These are phyloP conservation scores for Abrostola triplasia DNA, from an alignment of 2,888 invertebrate genomes.

Conservation along the genomic window DNA sequence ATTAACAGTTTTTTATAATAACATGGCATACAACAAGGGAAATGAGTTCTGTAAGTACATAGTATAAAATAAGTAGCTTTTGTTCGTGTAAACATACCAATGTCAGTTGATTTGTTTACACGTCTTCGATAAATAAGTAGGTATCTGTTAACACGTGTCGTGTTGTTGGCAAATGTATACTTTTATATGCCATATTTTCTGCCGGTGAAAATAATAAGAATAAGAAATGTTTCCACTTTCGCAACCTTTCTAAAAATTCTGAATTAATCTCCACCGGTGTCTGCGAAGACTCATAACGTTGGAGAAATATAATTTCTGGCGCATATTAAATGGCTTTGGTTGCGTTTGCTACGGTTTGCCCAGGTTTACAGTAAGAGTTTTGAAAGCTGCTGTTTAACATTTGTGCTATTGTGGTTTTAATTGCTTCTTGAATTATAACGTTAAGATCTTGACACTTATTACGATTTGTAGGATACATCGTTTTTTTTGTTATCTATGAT, in stretches of 20 bases:
- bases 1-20: slow-evolving; percentile 38
- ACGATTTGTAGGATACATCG: no score
- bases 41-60: slow-evolving; percentile 85
- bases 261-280: slow-evolving; percentile 37
- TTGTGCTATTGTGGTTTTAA: slow-evolving; percentile 3
- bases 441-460: background rate
- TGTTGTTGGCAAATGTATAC: slow-evolving; percentile 4
- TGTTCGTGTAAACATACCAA: background rate
- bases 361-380: slow-evolving; percentile 1
- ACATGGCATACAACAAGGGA: slow-evolving; percentile 65
- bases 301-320: slow-evolving; percentile 39
- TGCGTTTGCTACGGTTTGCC: slow-evolving; percentile 16
- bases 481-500: no score
- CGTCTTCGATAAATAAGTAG: background rate
- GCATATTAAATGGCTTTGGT: slow-evolving; percentile 41
- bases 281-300: slow-evolving; percentile 35
- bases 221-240: slow-evolving; percentile 27
- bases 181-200: slow-evolving; percentile 27
- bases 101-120: slow-evolving; percentile 6
- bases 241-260: slow-evolving; percentile 31
- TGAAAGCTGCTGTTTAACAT: slow-evolving; percentile 4
- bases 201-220: slow-evolving; percentile 15
- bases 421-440: slow-evolving; percentile 1
- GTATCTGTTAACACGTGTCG: background rate
- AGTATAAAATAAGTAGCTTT: slow-evolving; percentile 1